Evolutionary conservation across 2,888 invertebrate species (phyloP).

Genomic region (Fabriciana adippe): DNA sequence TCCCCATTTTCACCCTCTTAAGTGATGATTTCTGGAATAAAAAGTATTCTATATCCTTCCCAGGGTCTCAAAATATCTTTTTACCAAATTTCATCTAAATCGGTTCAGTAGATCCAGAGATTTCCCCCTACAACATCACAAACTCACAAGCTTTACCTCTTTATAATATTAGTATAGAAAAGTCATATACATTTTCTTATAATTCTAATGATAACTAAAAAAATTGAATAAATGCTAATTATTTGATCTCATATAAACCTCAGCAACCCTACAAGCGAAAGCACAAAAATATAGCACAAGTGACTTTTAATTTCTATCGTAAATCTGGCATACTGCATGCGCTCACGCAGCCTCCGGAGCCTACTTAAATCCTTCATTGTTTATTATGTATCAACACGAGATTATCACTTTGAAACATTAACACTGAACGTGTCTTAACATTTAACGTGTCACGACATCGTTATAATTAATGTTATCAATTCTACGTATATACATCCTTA

Average conservation of each 20-base stretch:
- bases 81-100: no score
- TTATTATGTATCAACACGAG: constrained; percentile 63
- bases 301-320: constrained; percentile 30
- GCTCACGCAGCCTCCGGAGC: constrained; percentile 53
- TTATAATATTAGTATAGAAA: no score
- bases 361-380: constrained; percentile 42
- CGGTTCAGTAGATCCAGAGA: no score
- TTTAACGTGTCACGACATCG: constrained; percentile 17
- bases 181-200: not conserved
- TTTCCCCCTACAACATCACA: no score
- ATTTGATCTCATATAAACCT: not conserved
- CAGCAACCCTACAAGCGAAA: constrained; percentile 18
- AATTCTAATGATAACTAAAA: not conserved
- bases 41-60: no score
- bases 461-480: constrained; percentile 14
- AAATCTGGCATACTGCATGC: constrained; percentile 40
- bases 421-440: constrained; percentile 18
- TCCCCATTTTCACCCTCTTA: no score
- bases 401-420: constrained; percentile 45
- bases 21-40: no score
- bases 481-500: not conserved
- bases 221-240: no score
- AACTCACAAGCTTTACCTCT: no score
- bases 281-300: constrained; percentile 20
- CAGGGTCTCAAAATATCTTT: no score